Base-by-base conservation (phyloP, 2,797 vertebrate genomes). In the Dermochelys coriacea region DNA sequence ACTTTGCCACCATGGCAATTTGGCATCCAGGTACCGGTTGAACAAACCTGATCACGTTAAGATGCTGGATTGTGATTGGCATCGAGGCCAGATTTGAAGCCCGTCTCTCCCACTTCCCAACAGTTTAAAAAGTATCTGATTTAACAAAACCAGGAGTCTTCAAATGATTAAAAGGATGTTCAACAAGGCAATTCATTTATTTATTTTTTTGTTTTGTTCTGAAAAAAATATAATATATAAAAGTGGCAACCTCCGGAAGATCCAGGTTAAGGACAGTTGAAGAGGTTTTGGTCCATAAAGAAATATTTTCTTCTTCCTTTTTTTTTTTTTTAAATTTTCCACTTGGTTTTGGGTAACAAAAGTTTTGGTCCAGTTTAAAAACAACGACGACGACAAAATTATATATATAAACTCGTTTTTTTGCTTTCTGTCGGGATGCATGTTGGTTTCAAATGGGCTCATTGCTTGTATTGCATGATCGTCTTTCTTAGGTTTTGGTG, bases 321-420 rank as follows among this genome's bases (percentile, higher is more conserved):
- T 94, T 87, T 79, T 57, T 75, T 61, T 78, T 86, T 68, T 90
- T 47, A 34, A 45, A 74, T 41, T 68, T 89, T 94, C 95, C 88
- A 86, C 95, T 96, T 74, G 91, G 85, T 89, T 96, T 97, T 86
- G 96, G 96, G 95, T 97, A 97, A 97, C 92, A 97, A 97, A 98
- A 97, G 95, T 97, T 98, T 97, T 98, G 97, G 97, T 98, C 98
- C 97, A 91, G 96, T 97, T 97, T 96, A 97, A 96, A 97, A 96
- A 98, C 34, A 74, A 96, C 91, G 5, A 97, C 91, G 6, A 97
- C 96, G 89, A 97, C 91, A 97, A 97, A 97, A 96, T 97, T 93
- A 92, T 92, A 85, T 90, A 64, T 97, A 97, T 85, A 97, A 97
- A 97, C 89, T 88, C 0, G 0, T 91, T 95, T 96, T 93, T 97